A percentile compares a stretch with the other conserved stretches of the same genome.
Conservation (phyloP, 2,113 vertebrate species). For the Calyptomena viridis region DNA sequence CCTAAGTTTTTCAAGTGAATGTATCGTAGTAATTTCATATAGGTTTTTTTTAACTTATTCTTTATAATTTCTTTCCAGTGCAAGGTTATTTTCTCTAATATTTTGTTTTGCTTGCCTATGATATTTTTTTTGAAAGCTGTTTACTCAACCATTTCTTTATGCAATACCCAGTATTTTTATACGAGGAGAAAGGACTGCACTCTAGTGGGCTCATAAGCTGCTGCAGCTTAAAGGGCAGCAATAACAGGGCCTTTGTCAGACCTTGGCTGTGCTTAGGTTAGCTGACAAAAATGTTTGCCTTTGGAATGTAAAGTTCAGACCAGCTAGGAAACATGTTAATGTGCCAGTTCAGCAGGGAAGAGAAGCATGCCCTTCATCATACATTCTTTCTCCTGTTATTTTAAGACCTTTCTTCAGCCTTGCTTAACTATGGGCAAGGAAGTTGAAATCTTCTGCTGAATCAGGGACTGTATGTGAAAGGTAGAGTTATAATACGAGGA, state of each 20-base stretch:
- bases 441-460: not conserved
- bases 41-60: not conserved
- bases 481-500: not conserved
- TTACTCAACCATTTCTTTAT: not conserved
- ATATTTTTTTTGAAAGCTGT: not conserved
- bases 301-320: constrained; percentile 6
- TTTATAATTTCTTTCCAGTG: not conserved
- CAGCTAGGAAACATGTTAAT: not conserved
- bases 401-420: not conserved
- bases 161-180: not conserved
- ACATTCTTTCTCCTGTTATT: not conserved
- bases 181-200: not conserved
- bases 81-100: not conserved
- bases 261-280: not conserved
- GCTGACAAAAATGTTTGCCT: not conserved
- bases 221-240: not conserved
- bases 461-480: not conserved
- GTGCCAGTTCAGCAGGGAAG: not conserved
- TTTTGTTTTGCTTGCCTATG: not conserved
- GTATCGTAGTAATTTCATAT: not conserved
- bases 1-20: not conserved
- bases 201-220: not conserved
- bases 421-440: not conserved
- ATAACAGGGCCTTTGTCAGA: not conserved
- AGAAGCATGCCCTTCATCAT: rapidly evolving